Evolutionary conservation across 2,113 vertebrate genomes (phyloP), one percentile per base, ranked within the genome.

Genomic region (Thryonomys swinderianus): DNA sequence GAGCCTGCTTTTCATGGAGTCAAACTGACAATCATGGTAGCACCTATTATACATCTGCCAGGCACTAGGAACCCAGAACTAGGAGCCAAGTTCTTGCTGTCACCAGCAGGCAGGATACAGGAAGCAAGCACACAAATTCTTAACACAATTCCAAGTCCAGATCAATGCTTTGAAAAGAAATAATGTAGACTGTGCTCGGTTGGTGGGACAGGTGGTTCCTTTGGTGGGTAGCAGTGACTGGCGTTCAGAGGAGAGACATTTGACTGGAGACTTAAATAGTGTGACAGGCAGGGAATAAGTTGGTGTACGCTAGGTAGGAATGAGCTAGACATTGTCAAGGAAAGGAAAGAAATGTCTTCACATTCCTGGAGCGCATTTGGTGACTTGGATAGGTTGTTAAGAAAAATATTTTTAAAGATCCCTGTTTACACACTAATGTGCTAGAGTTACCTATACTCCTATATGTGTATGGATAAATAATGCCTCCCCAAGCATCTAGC

Each of bases 171-270:
- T 40, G 53, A 1, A 42, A 84, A 78, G 23, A 40, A 51, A 14
- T 5, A 59, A 37, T 0, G 1, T 16, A 45, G 20, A 23, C 18
- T 13, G 13, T 0, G 3, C 8, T 0, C 48, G 13, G 18, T 18
- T 0, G 27, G 9, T 0, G n/a, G 66, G 17, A 57, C 23, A 17
- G 18, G 37, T 6, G 11, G 30, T 23, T 53, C 62, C 53, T 25
- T 16, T 18, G 25, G 42, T 17, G 42, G 21, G 51, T 11, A 37
- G 42, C 42, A 21, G 73, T 16, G 16, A 8, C 13, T 8, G 42
- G 37, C 64, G 3, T 27, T 40, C 1, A 1, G 25, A 16, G 62
- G n/a, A 76, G 45, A 62, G 67, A n/a, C 34, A 2, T 14, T 12
- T 9, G 61, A 83, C 34, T 80, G 71, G 66, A 80, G 34, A n/a